Evolutionary conservation across 1,140 invertebrate genomes (phyloP), one percentile per base, ranked within the genome.

Genomic region (Chrysoperla carnea): DNA sequence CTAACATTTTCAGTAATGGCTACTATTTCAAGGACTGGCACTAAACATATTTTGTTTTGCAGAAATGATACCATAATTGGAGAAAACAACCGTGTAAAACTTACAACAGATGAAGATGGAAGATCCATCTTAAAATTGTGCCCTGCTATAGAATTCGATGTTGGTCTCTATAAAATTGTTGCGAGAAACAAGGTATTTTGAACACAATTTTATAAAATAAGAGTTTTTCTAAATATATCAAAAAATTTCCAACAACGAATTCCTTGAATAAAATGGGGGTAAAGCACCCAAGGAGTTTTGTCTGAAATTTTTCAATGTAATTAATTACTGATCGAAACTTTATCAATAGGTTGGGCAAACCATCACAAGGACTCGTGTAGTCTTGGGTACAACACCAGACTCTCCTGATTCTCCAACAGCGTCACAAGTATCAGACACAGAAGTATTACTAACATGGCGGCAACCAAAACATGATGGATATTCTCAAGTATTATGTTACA

Each of bases 111-210:
- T 44, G 71, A 76, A 15, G 73, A 82, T 29, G 86, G 86, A 0
- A 68, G 84, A 40, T 87, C 82, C 0, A 78, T 84, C 28, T 60
- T 90, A 8, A 72, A 72, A 36, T 76, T 92, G 39, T 71, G 76
- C 29, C 81, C 84, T 1, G 79, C 77, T 1, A 67, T 78, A 39
- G 73, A 78, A 47, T 78, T 83, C 48, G 89, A 93, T 60, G 72
- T 82, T 33, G 94, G 94, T 0, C 80, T 90, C 48, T 99, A 97
- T 59, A 97, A 94, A 59, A 90, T 91, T 8, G 87, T 94, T 2
- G 93, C 92, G 0, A 64, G 90, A 14, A 95, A 94, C 53, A 78
- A 79, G 48, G 31, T 33, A 33, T 33, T 33, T 12, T 33, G n/a
- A 12, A 7, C 6, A 31, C 29, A 31, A 31, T 7, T 7, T 31